Percentiles rank a stretch among this genome's conserved stretches.
Evolutionary conservation across 2,888 invertebrate genomes (phyloP).

Genomic region (Oligia latruncula): DNA sequence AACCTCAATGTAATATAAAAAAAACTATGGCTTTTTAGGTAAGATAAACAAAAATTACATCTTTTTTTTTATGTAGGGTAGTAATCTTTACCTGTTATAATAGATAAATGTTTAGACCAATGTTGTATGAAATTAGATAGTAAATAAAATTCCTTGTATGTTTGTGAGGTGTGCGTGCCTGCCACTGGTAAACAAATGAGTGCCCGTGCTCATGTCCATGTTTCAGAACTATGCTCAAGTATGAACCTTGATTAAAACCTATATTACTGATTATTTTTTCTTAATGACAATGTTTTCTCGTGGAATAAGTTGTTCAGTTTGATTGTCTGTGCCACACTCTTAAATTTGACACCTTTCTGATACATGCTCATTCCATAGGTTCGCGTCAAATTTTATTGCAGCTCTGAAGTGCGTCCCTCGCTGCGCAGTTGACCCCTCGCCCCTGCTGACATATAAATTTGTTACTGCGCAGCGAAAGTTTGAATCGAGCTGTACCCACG

Average conservation of each 20-base stretch:
- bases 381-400: too few species aligned
- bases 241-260: background rate
- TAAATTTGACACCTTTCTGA: background rate
- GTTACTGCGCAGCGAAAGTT: too few species aligned
- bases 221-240: background rate
- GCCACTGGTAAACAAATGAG: background rate
- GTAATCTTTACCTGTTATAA: background rate
- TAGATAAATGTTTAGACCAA: background rate
- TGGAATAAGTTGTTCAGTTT: background rate
- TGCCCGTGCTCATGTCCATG: background rate
- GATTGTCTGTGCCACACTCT: background rate
- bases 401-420: too few species aligned
- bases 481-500: background rate
- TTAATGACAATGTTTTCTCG: background rate
- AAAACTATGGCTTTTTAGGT: background rate
- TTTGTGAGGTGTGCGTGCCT: background rate
- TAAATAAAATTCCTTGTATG: background rate
- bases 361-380: background rate
- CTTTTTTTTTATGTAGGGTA: background rate
- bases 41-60: background rate
- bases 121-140: background rate
- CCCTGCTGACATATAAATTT: too few species aligned
- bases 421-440: too few species aligned
- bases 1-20: slow-evolving; percentile 22
- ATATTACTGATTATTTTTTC: background rate